A percentile compares a stretch with the other conserved stretches of the same genome.
These are phyloP conservation scores for Fregata magnificens DNA, from an alignment of 2,113 vertebrate species.

Conservation along the genomic window DNA sequence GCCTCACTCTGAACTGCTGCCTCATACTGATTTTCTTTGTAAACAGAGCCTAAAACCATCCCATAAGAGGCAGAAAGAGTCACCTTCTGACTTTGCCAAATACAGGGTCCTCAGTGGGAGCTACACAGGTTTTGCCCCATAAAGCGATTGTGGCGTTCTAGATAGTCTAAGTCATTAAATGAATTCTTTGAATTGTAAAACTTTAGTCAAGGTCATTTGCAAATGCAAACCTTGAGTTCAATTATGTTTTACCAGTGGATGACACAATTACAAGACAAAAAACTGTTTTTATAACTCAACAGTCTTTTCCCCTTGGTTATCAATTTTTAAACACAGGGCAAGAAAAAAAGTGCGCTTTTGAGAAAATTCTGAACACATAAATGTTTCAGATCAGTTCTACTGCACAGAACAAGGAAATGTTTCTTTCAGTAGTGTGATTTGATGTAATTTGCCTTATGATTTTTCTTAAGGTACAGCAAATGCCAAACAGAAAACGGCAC, in stretches of 20 bases:
- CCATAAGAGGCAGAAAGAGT: neutral
- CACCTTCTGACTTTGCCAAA: neutral
- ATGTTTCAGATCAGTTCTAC: slow-evolving; percentile 25
- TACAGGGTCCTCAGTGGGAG: neutral
- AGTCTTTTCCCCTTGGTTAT: slow-evolving; percentile 67
- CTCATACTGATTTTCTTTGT: neutral
- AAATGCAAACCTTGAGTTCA: slow-evolving; percentile 54
- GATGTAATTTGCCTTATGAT: slow-evolving; percentile 58
- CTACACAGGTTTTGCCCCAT: slow-evolving; percentile 44
- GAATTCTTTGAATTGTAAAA: slow-evolving; percentile 55
- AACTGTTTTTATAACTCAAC: neutral
- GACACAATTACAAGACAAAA: slow-evolving; percentile 63
- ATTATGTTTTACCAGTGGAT: slow-evolving; percentile 47
- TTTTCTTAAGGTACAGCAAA: slow-evolving; percentile 63
- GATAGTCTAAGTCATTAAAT: slow-evolving; percentile 42
- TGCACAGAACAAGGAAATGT: slow-evolving; percentile 29
- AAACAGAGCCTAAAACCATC: slow-evolving; percentile 39
- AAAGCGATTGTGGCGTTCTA: slow-evolving; percentile 47
- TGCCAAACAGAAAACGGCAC: slow-evolving; percentile 31
- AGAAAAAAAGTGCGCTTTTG: slow-evolving; percentile 46
- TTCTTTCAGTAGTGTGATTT: slow-evolving; percentile 45
- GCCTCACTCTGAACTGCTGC: neutral
- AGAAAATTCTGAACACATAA: slow-evolving; percentile 65
- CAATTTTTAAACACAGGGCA: slow-evolving; percentile 71
- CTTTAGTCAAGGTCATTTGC: slow-evolving; percentile 67